Evolutionary conservation across 1,140 invertebrate species (phyloP).

Genomic region (Cepaea nemoralis): DNA sequence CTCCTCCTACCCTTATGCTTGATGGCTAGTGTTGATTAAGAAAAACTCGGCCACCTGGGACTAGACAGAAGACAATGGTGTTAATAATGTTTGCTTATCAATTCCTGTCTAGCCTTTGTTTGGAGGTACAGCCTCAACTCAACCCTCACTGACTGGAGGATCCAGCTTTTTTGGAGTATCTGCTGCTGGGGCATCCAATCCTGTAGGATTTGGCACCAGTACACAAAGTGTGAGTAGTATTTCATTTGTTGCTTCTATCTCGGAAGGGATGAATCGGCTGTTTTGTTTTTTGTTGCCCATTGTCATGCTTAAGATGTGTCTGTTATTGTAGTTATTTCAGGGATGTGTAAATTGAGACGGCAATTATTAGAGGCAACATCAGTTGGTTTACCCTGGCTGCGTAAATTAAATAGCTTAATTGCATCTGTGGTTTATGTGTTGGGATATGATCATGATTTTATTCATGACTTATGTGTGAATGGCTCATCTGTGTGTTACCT

Average conservation of each 20-base stretch:
- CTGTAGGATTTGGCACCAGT: constrained; percentile 57
- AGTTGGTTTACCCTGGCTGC: too few species aligned
- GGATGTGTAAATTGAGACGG: background rate
- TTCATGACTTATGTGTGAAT: too few species aligned
- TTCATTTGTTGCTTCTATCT: too few species aligned
- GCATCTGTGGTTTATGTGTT: too few species aligned
- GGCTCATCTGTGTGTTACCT: too few species aligned
- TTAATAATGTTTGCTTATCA: background rate
- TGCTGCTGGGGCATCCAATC: constrained; percentile 23
- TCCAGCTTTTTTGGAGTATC: constrained; percentile 16
- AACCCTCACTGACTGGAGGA: constrained; percentile 53
- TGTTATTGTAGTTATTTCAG: background rate
- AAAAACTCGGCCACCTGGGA: background rate
- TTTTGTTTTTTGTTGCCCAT: constrained; percentile 20
- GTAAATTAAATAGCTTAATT: too few species aligned
- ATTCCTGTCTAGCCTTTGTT: constrained; percentile 54
- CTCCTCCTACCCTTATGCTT: background rate
- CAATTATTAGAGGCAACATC: too few species aligned
- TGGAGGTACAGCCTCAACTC: constrained; percentile 61
- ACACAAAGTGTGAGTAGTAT: constrained; percentile 42
- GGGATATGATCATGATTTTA: too few species aligned
- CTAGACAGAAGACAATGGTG: too few species aligned
- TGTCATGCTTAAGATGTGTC: background rate
- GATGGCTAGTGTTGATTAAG: background rate
- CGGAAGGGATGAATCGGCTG: too few species aligned